Conservation (phyloP, 2,113 vertebrate genomes). For the Passer domesticus region DNA sequence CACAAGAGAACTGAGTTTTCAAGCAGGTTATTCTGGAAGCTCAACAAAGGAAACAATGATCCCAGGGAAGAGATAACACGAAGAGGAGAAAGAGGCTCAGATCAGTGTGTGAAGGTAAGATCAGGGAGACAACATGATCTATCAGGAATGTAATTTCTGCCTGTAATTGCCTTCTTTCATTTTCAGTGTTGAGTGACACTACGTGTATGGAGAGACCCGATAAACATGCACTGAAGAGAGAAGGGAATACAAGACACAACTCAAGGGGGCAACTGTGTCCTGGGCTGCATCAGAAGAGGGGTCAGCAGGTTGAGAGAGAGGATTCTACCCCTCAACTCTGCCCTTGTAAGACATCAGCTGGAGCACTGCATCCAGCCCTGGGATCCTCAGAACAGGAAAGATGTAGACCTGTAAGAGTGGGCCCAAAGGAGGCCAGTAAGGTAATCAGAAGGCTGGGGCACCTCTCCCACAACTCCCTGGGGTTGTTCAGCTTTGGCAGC, state of each 20-base stretch:
- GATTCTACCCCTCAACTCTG: background rate
- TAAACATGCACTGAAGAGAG: background rate
- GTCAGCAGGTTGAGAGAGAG: background rate
- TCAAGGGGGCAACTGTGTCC: background rate
- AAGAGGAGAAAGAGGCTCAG: background rate
- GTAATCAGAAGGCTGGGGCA: background rate
- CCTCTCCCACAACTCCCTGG: background rate
- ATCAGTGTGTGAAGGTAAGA: background rate
- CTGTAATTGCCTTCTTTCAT: background rate
- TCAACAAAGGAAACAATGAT: background rate
- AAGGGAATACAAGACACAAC: background rate
- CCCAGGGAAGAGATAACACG: background rate
- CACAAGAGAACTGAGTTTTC: background rate
- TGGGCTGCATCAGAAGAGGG: background rate
- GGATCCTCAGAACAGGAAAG: background rate
- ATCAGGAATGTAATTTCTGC: background rate
- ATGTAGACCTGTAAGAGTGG: background rate
- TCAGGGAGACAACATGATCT: background rate
- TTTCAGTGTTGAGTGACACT: background rate
- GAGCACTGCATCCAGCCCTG: background rate
- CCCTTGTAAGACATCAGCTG: background rate
- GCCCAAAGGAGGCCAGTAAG: background rate
- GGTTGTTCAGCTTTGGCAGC: background rate
- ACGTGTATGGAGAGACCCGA: background rate
- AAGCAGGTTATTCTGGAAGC: background rate